Conservation (phyloP, 1,140 invertebrate species). For the Solenopsis fugax region DNA sequence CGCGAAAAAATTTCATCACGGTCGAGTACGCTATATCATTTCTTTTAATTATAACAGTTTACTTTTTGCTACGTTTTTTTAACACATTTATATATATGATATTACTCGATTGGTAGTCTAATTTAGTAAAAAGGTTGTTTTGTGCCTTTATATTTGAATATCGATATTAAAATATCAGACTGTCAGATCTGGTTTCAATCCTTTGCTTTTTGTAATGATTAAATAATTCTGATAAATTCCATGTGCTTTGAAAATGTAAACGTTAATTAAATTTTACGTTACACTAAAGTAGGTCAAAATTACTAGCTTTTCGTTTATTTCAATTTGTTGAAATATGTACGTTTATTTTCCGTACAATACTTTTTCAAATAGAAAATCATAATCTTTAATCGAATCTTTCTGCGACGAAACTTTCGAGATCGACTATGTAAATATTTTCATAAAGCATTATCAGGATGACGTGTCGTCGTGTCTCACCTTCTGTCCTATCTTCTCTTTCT, state of each 20-base stretch:
- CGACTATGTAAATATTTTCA: slow-evolving; percentile 17
- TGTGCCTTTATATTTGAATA: not conserved
- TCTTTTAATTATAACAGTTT: not conserved
- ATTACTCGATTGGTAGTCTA: not conserved
- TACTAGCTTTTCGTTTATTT: not conserved
- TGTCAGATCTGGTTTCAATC: not conserved
- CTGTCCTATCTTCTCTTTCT: slow-evolving; percentile 73
- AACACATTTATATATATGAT: not conserved
- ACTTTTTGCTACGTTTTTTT: not conserved
- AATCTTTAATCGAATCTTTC: not conserved
- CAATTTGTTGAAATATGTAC: not conserved
- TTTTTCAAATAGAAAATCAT: not conserved
- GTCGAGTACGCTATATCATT: not conserved
- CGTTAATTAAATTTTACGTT: not conserved
- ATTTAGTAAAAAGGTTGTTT: slow-evolving; percentile 21
- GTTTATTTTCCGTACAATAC: not conserved
- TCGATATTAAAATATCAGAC: not conserved
- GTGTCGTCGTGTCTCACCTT: slow-evolving; percentile 67
- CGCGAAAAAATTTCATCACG: not conserved
- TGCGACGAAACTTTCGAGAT: not conserved
- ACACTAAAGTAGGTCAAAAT: not conserved
- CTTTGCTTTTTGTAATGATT: not conserved
- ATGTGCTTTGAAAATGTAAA: not conserved
- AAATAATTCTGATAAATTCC: slow-evolving; percentile 9
- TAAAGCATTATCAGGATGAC: slow-evolving; percentile 54